A percentile compares a stretch with the other conserved stretches of the same genome.
phyloP scores from a whole-genome alignment of 1,140 invertebrate species.

The Micrasema longulum region DNA sequence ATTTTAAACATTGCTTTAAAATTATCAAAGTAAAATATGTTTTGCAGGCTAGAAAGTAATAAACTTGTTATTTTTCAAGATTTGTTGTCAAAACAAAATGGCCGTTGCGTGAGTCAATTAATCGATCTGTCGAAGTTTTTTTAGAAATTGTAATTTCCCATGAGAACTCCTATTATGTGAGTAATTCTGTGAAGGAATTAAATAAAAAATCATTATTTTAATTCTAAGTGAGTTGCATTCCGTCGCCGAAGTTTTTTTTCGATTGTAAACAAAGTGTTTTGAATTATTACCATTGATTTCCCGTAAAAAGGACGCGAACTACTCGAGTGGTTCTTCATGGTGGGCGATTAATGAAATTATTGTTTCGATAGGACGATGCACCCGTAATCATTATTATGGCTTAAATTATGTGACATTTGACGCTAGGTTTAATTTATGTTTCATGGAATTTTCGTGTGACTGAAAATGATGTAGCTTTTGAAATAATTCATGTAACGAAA shows the following conservation, averaged over 20 bases:
- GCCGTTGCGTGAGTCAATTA: constrained; percentile 46
- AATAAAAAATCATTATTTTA: constrained; percentile 17
- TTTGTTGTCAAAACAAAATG: constrained; percentile 52
- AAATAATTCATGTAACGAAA: constrained; percentile 19
- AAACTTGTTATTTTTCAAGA: constrained; percentile 23
- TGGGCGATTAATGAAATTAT: constrained; percentile 40
- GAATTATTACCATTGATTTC: constrained; percentile 45
- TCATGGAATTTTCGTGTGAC: constrained; percentile 6
- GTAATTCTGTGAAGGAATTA: constrained; percentile 30
- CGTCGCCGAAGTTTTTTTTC: neutral
- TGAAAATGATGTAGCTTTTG: constrained; percentile 9
- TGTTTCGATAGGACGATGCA: constrained; percentile 3
- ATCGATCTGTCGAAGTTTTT: constrained; percentile 44
- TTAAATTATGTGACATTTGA: neutral
- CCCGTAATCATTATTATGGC: neutral
- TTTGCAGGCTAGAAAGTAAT: constrained; percentile 17
- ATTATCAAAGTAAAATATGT: too few species aligned
- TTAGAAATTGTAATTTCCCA: constrained; percentile 39
- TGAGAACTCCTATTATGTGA: constrained; percentile 40
- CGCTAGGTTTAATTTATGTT: constrained; percentile 40
- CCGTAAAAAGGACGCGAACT: constrained; percentile 45
- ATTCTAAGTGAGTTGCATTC: neutral
- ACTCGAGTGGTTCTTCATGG: constrained; percentile 41
- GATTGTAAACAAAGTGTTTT: constrained; percentile 39
- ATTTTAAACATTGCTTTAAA: too few species aligned